Conservation (phyloP, 1,140 invertebrate species). For the Phortica variegata region DNA sequence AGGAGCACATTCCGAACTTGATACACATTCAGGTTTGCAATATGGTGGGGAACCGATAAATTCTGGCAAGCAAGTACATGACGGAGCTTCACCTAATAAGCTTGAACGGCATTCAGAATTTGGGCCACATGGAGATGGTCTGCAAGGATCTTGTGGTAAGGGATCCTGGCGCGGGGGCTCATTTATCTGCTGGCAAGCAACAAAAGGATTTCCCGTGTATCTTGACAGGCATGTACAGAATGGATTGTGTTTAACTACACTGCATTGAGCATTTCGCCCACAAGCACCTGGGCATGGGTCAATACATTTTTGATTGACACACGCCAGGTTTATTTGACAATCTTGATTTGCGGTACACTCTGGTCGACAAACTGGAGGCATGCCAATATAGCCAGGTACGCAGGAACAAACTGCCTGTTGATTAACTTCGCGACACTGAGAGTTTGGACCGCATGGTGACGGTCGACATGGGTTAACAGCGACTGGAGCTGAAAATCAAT, state of each 20-base stretch:
- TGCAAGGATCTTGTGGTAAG: constrained; percentile 65
- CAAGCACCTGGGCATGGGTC: constrained; percentile 73
- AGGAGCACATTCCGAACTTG: constrained; percentile 70
- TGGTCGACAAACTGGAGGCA: constrained; percentile 61
- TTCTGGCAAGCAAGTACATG: constrained; percentile 69
- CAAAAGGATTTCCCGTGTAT: constrained; percentile 74
- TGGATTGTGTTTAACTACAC: constrained; percentile 71
- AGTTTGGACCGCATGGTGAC: constrained; percentile 75
- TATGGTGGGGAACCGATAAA: constrained; percentile 73
- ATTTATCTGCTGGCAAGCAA: constrained; percentile 62
- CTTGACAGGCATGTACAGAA: constrained; percentile 73
- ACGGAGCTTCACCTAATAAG: constrained; percentile 64
- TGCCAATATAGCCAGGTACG: constrained; percentile 60
- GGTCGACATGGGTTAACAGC: constrained; percentile 68
- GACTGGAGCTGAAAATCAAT: constrained; percentile 62
- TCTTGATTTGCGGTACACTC: constrained; percentile 65
- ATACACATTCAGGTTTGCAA: constrained; percentile 73
- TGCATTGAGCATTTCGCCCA: constrained; percentile 71
- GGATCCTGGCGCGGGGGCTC: constrained; percentile 74
- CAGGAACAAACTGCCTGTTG: constrained; percentile 65
- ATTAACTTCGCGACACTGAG: constrained; percentile 65
- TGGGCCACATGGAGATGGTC: constrained; percentile 74
- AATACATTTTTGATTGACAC: constrained; percentile 69
- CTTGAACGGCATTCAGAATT: constrained; percentile 70
- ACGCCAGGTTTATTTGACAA: constrained; percentile 65